Conservation (phyloP, 2,888 invertebrate species). For the Listrodromus nycthemerus region DNA sequence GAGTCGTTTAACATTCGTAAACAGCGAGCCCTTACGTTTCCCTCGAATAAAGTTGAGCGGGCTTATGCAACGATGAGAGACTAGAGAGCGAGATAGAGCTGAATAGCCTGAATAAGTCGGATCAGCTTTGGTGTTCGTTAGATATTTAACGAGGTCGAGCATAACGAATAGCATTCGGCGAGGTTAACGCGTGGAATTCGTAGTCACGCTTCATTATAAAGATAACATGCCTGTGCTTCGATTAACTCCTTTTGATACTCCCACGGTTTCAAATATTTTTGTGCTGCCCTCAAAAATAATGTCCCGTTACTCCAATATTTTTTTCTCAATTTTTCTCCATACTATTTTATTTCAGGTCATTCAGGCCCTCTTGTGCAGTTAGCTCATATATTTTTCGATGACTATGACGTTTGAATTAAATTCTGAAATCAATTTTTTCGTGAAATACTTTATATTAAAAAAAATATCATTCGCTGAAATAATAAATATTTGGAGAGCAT, state of each 20-base stretch:
- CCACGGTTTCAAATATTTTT: neutral
- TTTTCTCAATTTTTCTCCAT: neutral
- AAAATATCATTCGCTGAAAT: neutral
- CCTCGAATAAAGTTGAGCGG: constrained; percentile 25
- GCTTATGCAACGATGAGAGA: constrained; percentile 34
- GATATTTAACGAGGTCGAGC: constrained; percentile 26
- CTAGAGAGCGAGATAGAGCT: constrained; percentile 6
- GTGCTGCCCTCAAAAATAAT: neutral
- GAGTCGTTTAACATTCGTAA: constrained; percentile 54
- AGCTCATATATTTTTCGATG: neutral
- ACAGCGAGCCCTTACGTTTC: constrained; percentile 50
- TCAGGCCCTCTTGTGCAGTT: neutral
- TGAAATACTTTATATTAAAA: neutral
- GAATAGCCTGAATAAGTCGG: constrained; percentile 44
- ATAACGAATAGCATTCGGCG: constrained; percentile 28
- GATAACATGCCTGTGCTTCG: neutral
- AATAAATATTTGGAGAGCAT: neutral
- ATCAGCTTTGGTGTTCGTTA: neutral
- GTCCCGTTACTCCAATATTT: neutral
- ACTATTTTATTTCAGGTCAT: neutral
- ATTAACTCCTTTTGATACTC: neutral
- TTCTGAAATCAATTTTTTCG: neutral
- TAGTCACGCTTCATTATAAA: constrained; percentile 2
- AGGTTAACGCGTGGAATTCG: constrained; percentile 3
- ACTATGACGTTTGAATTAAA: neutral